Conservation (phyloP, 2,113 vertebrate genomes). For the Chionis minor region DNA sequence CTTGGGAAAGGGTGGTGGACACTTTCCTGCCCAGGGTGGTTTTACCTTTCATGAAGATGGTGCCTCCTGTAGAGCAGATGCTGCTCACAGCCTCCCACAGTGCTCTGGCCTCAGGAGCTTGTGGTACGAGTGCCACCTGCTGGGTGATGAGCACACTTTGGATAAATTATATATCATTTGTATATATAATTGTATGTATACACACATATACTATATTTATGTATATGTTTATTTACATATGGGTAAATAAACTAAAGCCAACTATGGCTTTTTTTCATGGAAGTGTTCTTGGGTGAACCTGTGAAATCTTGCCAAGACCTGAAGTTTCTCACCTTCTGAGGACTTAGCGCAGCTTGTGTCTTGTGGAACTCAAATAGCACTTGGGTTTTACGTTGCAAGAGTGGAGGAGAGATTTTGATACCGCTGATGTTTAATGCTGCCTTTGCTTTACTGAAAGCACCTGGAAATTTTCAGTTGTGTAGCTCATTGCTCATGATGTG, state of each 20-base stretch:
- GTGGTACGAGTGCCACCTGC: constrained; percentile 48
- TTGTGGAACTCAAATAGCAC: not conserved
- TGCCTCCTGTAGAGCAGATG: not conserved
- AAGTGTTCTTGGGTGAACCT: not conserved
- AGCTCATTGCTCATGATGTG: not conserved
- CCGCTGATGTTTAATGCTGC: not conserved
- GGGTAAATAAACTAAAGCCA: no score
- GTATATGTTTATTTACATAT: not conserved
- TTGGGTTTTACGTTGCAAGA: not conserved
- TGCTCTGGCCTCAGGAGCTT: not conserved
- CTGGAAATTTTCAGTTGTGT: not conserved
- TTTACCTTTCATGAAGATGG: not conserved
- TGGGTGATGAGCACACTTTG: not conserved
- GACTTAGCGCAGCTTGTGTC: not conserved
- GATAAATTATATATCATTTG: not conserved
- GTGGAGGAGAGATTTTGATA: not conserved
- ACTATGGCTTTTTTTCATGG: not conserved
- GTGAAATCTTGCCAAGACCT: not conserved
- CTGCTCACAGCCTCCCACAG: not conserved
- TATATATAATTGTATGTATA: not conserved
- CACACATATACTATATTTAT: not conserved
- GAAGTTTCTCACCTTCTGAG: not conserved
- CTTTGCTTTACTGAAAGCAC: not conserved
- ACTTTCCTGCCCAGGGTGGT: fast-evolving
- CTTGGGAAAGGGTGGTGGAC: not conserved